A percentile compares a stretch with the other conserved stretches of the same genome.
Conservation (phyloP, 2,888 invertebrate genomes). For the Eupithecia pulchellata region DNA sequence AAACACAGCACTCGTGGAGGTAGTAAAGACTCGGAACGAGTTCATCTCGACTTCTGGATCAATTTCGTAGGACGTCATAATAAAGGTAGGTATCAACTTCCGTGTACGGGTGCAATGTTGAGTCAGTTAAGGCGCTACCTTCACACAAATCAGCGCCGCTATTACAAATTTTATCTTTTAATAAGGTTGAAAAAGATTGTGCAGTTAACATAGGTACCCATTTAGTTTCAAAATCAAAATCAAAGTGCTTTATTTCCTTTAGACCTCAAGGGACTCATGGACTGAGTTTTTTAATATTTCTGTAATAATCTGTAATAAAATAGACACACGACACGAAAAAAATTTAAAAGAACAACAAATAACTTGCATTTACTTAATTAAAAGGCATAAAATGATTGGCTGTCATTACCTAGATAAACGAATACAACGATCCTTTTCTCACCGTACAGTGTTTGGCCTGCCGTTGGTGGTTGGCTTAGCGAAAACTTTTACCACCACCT, state of each 20-base stretch:
- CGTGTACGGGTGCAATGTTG: background rate
- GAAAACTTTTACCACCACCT: slow-evolving; percentile 5
- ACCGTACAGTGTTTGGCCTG: background rate
- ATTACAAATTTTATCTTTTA: too few species aligned
- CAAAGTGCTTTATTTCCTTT: too few species aligned
- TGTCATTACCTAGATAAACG: background rate
- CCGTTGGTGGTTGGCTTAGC: background rate
- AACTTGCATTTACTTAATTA: background rate
- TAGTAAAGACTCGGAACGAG: slow-evolving; percentile 3
- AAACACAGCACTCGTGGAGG: slow-evolving; percentile 9
- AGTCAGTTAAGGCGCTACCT: too few species aligned
- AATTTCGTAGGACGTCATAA: slow-evolving; percentile 9
- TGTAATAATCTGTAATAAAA: too few species aligned
- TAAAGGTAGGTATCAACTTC: background rate
- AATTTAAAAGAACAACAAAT: background rate
- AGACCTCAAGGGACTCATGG: too few species aligned
- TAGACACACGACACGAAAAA: background rate
- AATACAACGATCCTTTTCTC: background rate
- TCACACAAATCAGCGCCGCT: too few species aligned
- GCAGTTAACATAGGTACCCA: too few species aligned
- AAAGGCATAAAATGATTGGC: background rate
- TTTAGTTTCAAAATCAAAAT: too few species aligned
- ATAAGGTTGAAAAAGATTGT: too few species aligned
- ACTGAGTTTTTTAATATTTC: too few species aligned
- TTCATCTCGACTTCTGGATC: slow-evolving; percentile 12